Conservation (phyloP, 2,113 vertebrate species). For the Eonycteris spelaea region DNA sequence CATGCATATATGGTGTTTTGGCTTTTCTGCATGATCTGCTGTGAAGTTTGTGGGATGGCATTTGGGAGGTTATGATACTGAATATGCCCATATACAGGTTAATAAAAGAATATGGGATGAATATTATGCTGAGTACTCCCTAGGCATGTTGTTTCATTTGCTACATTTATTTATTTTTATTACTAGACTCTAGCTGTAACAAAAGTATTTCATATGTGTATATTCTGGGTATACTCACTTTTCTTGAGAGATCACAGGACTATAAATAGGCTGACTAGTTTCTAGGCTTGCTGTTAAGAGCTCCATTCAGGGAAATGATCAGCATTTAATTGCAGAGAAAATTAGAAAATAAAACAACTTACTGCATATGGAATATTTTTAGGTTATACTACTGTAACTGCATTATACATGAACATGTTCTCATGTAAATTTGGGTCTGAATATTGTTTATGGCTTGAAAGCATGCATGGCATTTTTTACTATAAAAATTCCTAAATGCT, state of each 20-base stretch:
- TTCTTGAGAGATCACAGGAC: slow-evolving; percentile 7
- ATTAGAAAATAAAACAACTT: slow-evolving; percentile 64
- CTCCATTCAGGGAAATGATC: slow-evolving; percentile 60
- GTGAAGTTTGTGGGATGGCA: neutral
- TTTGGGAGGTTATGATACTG: neutral
- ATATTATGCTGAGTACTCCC: neutral
- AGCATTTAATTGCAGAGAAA: slow-evolving; percentile 61
- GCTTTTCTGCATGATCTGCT: neutral
- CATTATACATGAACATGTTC: neutral
- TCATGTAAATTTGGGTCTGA: slow-evolving; percentile 21
- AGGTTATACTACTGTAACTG: neutral
- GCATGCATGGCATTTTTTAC: neutral
- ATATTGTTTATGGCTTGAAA: slow-evolving; percentile 52
- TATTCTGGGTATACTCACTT: neutral
- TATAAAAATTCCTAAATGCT: slow-evolving; percentile 46
- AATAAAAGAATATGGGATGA: neutral
- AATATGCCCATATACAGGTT: neutral
- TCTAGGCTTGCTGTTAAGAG: slow-evolving; percentile 43
- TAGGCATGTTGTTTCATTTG: neutral
- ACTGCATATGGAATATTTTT: neutral
- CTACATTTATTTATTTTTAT: neutral
- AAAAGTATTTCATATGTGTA: slow-evolving; percentile 17
- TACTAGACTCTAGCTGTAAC: neutral
- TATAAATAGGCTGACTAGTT: slow-evolving; percentile 48
- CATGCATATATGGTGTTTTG: neutral